Evolutionary conservation across 2,113 vertebrate species (phyloP).

Genomic region (Apus apus): DNA sequence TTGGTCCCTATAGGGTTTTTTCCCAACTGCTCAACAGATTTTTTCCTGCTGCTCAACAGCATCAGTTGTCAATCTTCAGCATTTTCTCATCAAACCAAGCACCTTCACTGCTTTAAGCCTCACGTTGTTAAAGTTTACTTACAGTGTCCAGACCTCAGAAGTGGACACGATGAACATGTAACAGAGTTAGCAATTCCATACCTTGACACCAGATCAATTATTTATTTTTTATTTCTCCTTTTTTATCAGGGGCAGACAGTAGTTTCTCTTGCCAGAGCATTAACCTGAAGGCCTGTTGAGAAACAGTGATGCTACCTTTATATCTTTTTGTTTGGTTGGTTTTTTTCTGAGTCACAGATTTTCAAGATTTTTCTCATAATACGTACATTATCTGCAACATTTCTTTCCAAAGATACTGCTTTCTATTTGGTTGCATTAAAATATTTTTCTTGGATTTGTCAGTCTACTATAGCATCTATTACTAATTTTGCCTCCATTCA

Average conservation of each 20-base stretch:
- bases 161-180: not conserved
- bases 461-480: not conserved
- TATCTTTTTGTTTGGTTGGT: not conserved
- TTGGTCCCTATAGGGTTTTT: not conserved
- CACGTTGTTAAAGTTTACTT: not conserved
- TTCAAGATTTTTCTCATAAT: not conserved
- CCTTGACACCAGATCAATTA: not conserved
- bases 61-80: not conserved
- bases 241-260: not conserved
- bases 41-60: not conserved
- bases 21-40: not conserved
- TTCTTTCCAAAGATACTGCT: not conserved
- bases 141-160: not conserved
- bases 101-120: not conserved
- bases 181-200: not conserved
- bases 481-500: not conserved
- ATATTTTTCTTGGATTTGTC: not conserved
- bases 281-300: not conserved
- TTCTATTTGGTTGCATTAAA: not conserved
- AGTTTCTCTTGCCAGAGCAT: not conserved
- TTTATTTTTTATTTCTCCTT: not conserved
- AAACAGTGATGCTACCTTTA: not conserved
- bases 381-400: not conserved
- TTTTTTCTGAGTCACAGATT: not conserved
- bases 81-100: not conserved